Conservation (phyloP, 2,888 invertebrate species). For the Thereva nobilitata region DNA sequence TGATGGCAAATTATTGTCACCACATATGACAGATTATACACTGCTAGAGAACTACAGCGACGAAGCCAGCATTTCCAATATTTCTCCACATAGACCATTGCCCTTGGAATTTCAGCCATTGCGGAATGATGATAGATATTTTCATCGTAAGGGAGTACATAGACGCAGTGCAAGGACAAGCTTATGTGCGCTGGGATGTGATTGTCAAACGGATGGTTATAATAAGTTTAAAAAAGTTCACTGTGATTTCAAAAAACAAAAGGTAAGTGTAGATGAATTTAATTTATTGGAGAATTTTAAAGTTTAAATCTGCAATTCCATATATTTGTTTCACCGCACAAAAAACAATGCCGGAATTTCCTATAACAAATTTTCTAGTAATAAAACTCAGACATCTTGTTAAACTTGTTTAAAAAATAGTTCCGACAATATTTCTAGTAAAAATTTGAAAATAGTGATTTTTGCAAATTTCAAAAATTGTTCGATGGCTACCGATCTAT, state of each 20-base stretch:
- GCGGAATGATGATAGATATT: not conserved
- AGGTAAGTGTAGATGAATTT: conserved; percentile 31
- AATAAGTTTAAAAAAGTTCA: conserved; percentile 40
- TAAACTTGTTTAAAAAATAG: too few species aligned
- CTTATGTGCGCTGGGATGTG: conserved; percentile 38
- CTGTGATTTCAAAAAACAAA: conserved; percentile 38
- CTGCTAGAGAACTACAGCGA: not conserved
- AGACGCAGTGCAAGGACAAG: conserved; percentile 29
- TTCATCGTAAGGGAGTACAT: not conserved
- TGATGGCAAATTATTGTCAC: conserved; percentile 22
- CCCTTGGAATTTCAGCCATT: not conserved
- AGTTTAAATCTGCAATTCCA: too few species aligned
- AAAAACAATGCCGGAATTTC: too few species aligned
- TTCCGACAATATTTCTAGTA: too few species aligned
- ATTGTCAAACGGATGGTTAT: conserved; percentile 31
- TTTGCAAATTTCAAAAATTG: too few species aligned
- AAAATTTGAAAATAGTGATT: too few species aligned
- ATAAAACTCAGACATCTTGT: too few species aligned
- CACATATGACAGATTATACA: conserved; percentile 35
- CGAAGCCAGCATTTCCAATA: conserved; percentile 6
- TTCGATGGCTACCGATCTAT: too few species aligned
- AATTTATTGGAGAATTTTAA: too few species aligned
- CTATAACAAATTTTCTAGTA: too few species aligned
- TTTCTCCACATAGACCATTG: not conserved
- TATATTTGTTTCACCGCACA: too few species aligned